Evolutionary conservation across 2,113 vertebrate genomes (phyloP), one percentile per base, ranked within the genome.

Genomic region (Sylvicapra grimmia): DNA sequence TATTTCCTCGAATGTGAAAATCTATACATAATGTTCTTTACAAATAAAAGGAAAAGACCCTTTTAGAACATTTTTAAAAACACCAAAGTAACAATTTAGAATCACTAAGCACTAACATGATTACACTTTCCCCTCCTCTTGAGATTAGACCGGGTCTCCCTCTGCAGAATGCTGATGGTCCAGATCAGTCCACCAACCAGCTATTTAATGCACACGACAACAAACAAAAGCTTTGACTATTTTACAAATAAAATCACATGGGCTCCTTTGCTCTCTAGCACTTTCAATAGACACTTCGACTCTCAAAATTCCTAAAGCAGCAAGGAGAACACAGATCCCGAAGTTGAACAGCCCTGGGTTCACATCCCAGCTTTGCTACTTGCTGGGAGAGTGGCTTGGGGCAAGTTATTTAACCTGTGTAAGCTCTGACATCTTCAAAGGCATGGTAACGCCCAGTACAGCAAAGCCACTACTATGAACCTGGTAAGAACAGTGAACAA

Each of bases 51-150:
- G 49, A 93, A 98, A 97, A 90, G 6, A 9, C 31, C 44, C 54
- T 96, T 91, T 87, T 25, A 61, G 14, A 83, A 82, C 96, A 94
- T 93, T 98, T 93, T 96, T 58, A 23, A 85, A 88, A 96, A 93
- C 68, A 97, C 89, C 29, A 94, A 94, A 98, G 90, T 25, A 98
- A 87, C 90, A 95, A 80, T 68, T 98, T 96, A 86, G 36, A 90
- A 89, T 90, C 94, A 58, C 53, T 86, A 56, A 56, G 10, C 14
- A 13, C 83, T 40, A 75, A 47, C 4, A 1, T 80, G 68, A 58
- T 89, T 95, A 84, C 3, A 29, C 8, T 58, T 89, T 95, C 72
- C 44, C 86, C 14, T 95, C 18, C 59, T 36, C 44, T 68, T 47
- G 63, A 95, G 91, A 59, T 93, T 65, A 92, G 40, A 92, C 40